Percentiles rank a stretch among this genome's conserved stretches.
Evolutionary conservation across 2,113 vertebrate genomes (phyloP).

Genomic region (Psettodes erumei): DNA sequence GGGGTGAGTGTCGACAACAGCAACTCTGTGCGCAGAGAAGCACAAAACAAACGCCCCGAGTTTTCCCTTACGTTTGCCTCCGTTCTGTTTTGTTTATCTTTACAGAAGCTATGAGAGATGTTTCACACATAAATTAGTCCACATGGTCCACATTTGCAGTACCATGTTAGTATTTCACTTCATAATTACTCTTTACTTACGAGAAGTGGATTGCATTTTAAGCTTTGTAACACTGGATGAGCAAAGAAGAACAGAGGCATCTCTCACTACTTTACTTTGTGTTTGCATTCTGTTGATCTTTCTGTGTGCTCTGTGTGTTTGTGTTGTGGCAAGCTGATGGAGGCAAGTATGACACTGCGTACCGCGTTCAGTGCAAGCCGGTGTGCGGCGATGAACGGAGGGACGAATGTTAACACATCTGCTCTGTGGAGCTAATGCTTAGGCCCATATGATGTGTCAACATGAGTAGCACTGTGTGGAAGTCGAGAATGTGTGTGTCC

Average conservation of each 20-base stretch:
- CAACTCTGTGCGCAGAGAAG: background rate
- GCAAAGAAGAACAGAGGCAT: conserved; percentile 5
- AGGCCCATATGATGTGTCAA: conserved; percentile 36
- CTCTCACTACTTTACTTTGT: conserved; percentile 41
- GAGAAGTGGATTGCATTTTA: background rate
- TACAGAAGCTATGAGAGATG: background rate
- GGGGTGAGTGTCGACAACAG: conserved; percentile 86
- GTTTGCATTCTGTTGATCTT: conserved; percentile 56
- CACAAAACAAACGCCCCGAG: background rate
- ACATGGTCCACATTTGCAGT: background rate
- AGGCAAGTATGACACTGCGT: conserved; percentile 79
- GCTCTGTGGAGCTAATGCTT: conserved; percentile 16
- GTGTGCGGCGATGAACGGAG: conserved; percentile 17
- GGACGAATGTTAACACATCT: conserved; percentile 37
- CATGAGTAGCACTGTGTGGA: conserved; percentile 25
- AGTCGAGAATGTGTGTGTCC: conserved; percentile 17
- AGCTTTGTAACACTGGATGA: conserved; percentile 16
- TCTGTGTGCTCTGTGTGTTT: conserved; percentile 72
- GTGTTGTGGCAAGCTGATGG: conserved; percentile 75
- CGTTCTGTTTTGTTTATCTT: conserved; percentile 6
- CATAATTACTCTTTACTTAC: background rate
- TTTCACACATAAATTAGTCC: conserved; percentile 3
- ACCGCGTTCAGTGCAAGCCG: conserved; percentile 18
- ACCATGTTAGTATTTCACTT: background rate
- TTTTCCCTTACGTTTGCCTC: background rate